These are phyloP conservation scores for Athrips mouffetella DNA, from an alignment of 2,888 invertebrate genomes.

Conservation along the genomic window DNA sequence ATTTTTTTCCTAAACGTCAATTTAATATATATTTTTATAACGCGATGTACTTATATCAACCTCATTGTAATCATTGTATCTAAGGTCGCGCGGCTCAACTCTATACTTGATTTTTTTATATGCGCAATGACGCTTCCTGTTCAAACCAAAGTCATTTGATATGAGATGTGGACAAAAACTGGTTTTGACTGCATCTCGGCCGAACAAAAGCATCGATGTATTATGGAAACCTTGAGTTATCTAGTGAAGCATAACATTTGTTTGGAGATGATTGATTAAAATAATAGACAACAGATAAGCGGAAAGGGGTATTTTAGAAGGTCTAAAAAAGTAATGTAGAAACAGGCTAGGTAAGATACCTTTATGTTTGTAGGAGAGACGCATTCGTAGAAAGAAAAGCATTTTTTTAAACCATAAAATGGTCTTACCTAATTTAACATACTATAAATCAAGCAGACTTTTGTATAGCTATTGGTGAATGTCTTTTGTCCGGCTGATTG, in stretches of 20 bases:
- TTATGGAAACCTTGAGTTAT: slow-evolving; percentile 24
- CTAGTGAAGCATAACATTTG: slow-evolving; percentile 3
- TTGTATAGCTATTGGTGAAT: no score
- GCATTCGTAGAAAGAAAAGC: no score
- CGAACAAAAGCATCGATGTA: slow-evolving; percentile 4
- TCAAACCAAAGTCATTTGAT: slow-evolving; percentile 40
- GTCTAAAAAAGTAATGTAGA: no score
- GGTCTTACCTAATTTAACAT: no score
- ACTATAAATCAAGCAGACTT: no score
- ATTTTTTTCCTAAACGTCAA: neutral
- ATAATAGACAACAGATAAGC: neutral
- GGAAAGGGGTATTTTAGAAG: neutral
- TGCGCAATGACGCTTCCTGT: slow-evolving; percentile 43
- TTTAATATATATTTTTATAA: neutral
- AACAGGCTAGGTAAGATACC: no score
- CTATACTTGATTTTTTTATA: slow-evolving; percentile 31
- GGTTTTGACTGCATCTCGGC: slow-evolving; percentile 42
- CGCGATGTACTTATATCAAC: neutral
- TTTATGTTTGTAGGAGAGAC: no score
- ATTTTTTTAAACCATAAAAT: no score
- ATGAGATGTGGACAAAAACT: slow-evolving; percentile 42
- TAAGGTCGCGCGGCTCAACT: slow-evolving; percentile 35
- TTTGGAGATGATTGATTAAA: neutral
- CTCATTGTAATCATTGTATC: slow-evolving; percentile 25
- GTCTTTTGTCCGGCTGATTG: no score